These are phyloP conservation scores for Troilus luridus DNA, from an alignment of 2,888 invertebrate species.

Conservation along the genomic window DNA sequence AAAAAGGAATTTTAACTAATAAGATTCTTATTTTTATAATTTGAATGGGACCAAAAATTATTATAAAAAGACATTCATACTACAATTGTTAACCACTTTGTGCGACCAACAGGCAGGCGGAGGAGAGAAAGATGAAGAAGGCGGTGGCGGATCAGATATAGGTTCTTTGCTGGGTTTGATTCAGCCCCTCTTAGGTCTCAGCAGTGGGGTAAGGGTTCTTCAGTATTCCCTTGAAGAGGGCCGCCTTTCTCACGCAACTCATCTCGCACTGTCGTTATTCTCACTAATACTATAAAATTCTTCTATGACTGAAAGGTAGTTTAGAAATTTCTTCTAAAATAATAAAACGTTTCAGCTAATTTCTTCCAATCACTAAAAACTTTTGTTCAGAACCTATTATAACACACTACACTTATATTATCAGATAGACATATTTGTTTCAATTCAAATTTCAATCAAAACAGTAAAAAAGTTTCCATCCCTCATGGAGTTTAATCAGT, in stretches of 20 bases:
- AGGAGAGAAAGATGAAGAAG: constrained; percentile 60
- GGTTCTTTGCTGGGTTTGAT: constrained; percentile 65
- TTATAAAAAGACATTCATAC: not conserved
- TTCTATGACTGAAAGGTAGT: not conserved
- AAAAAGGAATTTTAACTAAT: not conserved
- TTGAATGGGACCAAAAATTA: not conserved
- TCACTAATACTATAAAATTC: not conserved
- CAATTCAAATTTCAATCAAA: no score
- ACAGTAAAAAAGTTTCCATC: no score
- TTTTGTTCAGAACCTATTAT: not conserved
- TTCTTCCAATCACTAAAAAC: not conserved
- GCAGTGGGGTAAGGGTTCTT: constrained; percentile 61
- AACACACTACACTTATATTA: not conserved
- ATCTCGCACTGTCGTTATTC: not conserved
- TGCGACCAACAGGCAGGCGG: constrained; percentile 60
- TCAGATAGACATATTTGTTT: not conserved
- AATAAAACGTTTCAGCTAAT: not conserved
- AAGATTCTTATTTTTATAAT: not conserved
- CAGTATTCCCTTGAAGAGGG: not conserved
- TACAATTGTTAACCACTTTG: not conserved
- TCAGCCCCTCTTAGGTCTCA: constrained; percentile 65
- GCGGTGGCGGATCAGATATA: constrained; percentile 64
- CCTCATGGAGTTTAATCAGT: no score
- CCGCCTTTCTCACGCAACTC: not conserved
- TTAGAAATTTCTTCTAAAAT: not conserved